Evolutionary conservation across 2,888 invertebrate genomes (phyloP).

Genomic region (Gymnoscelis rufifasciata): DNA sequence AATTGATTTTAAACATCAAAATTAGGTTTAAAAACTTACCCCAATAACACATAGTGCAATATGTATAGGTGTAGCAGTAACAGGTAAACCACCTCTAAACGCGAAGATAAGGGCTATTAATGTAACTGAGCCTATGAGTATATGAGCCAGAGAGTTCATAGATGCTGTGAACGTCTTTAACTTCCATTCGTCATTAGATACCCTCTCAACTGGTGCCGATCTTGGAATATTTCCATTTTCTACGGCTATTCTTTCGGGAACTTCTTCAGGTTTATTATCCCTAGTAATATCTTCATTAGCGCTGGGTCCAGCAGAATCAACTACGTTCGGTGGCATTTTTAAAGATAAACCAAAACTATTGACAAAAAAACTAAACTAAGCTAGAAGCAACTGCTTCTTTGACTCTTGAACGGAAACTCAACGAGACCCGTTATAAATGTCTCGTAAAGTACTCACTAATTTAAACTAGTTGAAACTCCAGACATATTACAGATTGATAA

Average conservation of each 20-base stretch:
- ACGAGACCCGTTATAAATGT: slow-evolving; percentile 16
- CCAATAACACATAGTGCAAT: slow-evolving; percentile 55
- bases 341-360: not conserved
- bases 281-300: slow-evolving; percentile 13
- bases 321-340: slow-evolving; percentile 25
- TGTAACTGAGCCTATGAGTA: slow-evolving; percentile 47
- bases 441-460: not conserved
- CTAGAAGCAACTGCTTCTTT: not conserved
- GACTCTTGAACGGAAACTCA: slow-evolving; percentile 13
- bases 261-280: slow-evolving; percentile 10
- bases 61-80: slow-evolving; percentile 42
- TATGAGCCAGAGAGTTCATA: slow-evolving; percentile 44
- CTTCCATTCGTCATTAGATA: slow-evolving; percentile 28
- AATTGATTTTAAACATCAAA: too few species aligned
- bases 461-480: slow-evolving; percentile 10
- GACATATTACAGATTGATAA: not conserved
- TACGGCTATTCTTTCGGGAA: not conserved
- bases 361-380: not conserved
- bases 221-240: slow-evolving; percentile 16
- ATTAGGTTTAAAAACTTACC: slow-evolving; percentile 40
- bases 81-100: slow-evolving; percentile 41
- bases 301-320: slow-evolving; percentile 10
- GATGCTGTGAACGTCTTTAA: slow-evolving; percentile 42
- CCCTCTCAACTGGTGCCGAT: slow-evolving; percentile 2
- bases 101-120: slow-evolving; percentile 40